Conservation (phyloP, 2,797 vertebrate genomes). For the Lepus townsendii region DNA sequence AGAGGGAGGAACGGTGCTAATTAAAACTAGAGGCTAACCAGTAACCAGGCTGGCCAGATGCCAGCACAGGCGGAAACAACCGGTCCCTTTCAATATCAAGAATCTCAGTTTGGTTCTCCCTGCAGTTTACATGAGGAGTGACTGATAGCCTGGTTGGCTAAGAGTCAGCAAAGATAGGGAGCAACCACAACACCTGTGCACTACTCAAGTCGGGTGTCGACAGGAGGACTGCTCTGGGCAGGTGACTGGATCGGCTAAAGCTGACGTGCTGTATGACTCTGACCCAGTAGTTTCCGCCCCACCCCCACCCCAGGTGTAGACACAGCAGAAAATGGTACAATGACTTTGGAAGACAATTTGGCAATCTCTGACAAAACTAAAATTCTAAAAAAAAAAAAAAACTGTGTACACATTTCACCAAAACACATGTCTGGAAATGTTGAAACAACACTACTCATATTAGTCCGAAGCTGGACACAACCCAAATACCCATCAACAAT, state of each 20-base stretch:
- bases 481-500: not conserved
- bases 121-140: not conserved
- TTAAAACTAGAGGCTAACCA: not conserved
- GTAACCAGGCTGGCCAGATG: not conserved
- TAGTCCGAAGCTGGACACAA: not conserved
- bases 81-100: not conserved
- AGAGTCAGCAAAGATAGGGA: not conserved
- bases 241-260: not conserved
- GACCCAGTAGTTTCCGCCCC: not conserved
- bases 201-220: not conserved
- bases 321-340: not conserved
- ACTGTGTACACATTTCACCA: not conserved
- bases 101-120: not conserved
- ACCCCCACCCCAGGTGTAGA: not conserved
- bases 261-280: not conserved
- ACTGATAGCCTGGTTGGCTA: not conserved
- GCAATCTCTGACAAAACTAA: too few species aligned
- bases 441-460: not conserved
- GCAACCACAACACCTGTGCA: not conserved
- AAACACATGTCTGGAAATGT: not conserved
- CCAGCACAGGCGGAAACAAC: not conserved
- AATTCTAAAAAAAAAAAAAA: too few species aligned
- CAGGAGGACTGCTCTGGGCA: not conserved
- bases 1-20: not conserved
- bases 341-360: too few species aligned